Evolutionary conservation across 2,888 invertebrate species (phyloP).

Genomic region (Stenotaenia linearis): DNA sequence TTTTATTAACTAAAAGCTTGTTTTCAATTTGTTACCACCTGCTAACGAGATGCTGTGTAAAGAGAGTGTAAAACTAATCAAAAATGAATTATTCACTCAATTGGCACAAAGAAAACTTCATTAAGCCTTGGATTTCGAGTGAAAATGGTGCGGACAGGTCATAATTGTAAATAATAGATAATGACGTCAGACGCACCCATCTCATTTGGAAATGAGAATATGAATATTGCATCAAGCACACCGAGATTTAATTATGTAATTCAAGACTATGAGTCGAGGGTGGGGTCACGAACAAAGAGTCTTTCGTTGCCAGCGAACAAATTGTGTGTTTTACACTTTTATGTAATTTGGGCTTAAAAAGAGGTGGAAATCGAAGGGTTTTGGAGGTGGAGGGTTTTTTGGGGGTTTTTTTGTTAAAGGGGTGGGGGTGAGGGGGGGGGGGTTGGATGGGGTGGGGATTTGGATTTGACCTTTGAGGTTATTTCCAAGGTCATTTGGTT

Average conservation of each 20-base stretch:
- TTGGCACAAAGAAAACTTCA: slow-evolving; percentile 1
- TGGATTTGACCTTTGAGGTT: no score
- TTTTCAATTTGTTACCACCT: neutral
- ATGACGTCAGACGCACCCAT: slow-evolving; percentile 3
- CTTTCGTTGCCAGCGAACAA: neutral
- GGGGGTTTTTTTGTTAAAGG: no score
- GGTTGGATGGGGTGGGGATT: no score
- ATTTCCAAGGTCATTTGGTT: no score
- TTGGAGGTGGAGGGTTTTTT: no score
- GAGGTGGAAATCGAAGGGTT: no score
- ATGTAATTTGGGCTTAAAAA: no score
- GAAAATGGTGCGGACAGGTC: slow-evolving; percentile 2
- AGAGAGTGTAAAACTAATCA: neutral
- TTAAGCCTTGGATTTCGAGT: neutral
- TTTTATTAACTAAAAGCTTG: no score
- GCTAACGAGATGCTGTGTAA: neutral
- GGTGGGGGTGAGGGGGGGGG: no score
- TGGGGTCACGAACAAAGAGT: neutral
- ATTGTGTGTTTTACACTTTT: neutral
- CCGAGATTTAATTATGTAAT: slow-evolving; percentile 9
- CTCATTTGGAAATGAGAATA: slow-evolving; percentile 1
- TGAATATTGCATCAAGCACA: slow-evolving; percentile 9
- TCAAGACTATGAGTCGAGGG: neutral
- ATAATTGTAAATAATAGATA: slow-evolving; percentile 9
- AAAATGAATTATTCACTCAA: neutral